Conservation (phyloP, 2,888 invertebrate species). For the Matsumyia berberina region DNA sequence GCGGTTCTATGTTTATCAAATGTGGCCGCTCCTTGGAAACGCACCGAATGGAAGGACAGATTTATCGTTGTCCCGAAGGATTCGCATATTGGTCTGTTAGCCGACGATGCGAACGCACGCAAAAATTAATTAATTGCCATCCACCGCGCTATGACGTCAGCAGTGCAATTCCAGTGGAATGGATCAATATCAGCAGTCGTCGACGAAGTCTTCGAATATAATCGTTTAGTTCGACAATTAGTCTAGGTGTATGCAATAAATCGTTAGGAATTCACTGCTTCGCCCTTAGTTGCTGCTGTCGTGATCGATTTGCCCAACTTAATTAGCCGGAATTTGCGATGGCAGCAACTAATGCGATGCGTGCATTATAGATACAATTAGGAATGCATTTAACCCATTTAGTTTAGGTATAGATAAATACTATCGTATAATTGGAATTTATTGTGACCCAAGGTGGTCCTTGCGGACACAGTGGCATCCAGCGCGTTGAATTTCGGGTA, state of each 20-base stretch:
- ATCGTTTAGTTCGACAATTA: slow-evolving; percentile 49
- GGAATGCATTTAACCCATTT: slow-evolving; percentile 43
- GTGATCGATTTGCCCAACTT: slow-evolving; percentile 47
- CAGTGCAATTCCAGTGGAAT: slow-evolving; percentile 82
- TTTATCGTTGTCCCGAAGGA: slow-evolving; percentile 91
- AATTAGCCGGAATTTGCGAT: slow-evolving; percentile 56
- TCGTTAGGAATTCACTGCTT: slow-evolving; percentile 20
- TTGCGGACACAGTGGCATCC: background rate
- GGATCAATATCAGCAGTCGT: slow-evolving; percentile 82
- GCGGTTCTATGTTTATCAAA: slow-evolving; percentile 89
- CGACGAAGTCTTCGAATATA: slow-evolving; percentile 81
- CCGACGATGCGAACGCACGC: slow-evolving; percentile 89
- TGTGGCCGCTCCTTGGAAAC: slow-evolving; percentile 86
- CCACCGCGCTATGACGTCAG: slow-evolving; percentile 78
- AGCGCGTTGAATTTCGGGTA: slow-evolving; percentile 18
- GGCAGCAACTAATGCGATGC: slow-evolving; percentile 62
- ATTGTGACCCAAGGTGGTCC: slow-evolving; percentile 36
- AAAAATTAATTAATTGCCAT: slow-evolving; percentile 87
- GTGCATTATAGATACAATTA: slow-evolving; percentile 48
- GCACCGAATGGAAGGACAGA: slow-evolving; percentile 87
- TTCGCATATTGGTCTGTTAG: slow-evolving; percentile 92
- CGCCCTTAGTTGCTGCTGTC: slow-evolving; percentile 63
- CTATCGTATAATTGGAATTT: slow-evolving; percentile 37
- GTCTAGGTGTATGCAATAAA: slow-evolving; percentile 53
- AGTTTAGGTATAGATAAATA: slow-evolving; percentile 39